A percentile compares a stretch with the other conserved stretches of the same genome.
Conservation (phyloP, 2,797 vertebrate genomes). For the Girardinus metallicus region DNA sequence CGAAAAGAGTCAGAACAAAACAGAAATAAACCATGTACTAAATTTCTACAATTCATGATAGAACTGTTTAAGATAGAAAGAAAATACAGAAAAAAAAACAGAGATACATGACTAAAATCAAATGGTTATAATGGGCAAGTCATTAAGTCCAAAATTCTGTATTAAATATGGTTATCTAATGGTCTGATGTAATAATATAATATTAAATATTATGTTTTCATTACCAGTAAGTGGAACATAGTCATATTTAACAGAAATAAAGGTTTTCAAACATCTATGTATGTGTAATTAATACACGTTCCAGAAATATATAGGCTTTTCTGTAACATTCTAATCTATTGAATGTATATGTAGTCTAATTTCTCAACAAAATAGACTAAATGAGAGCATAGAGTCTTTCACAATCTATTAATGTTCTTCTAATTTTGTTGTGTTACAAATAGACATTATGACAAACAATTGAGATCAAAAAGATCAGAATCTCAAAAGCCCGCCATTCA, state of each 20-base stretch:
- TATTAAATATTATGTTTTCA: too few relatives aligned
- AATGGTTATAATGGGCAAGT: not conserved
- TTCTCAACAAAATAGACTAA: not conserved
- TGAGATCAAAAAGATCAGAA: not conserved
- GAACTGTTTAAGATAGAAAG: not conserved
- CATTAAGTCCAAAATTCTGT: not conserved
- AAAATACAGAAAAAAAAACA: not conserved
- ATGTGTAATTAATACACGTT: too few relatives aligned
- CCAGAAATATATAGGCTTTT: too few relatives aligned
- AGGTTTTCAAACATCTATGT: too few relatives aligned
- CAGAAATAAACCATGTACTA: not conserved
- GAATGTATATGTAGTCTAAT: not conserved
- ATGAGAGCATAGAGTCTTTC: not conserved
- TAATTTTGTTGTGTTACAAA: not conserved
- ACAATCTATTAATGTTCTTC: not conserved
- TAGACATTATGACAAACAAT: not conserved
- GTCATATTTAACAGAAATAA: too few relatives aligned
- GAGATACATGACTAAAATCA: not conserved
- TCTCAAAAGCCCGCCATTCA: not conserved
- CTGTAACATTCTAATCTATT: too few relatives aligned
- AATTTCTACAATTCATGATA: not conserved
- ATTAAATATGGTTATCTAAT: too few relatives aligned
- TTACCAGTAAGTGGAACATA: too few relatives aligned
- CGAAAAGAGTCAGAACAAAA: not conserved
- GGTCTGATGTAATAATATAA: too few relatives aligned